These are phyloP conservation scores for Enteromius argenteus DNA, from an alignment of 2,797 vertebrate species.

Conservation along the genomic window DNA sequence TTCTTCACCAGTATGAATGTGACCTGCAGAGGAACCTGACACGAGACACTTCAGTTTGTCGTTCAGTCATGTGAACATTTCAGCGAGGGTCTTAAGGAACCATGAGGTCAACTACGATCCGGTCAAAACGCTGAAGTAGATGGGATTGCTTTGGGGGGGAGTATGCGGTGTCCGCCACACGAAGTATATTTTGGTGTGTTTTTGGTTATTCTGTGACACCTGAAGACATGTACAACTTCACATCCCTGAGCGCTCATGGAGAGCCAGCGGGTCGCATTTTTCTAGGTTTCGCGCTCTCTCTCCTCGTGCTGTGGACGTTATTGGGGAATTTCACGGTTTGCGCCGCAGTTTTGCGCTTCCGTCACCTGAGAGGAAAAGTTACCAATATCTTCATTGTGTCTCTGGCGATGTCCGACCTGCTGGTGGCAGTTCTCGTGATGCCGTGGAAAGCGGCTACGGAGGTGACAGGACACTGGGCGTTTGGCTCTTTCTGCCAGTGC, in stretches of 20 bases:
- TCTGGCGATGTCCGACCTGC: conserved; percentile 82
- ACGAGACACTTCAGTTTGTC: neutral
- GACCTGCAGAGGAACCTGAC: conserved; percentile 3
- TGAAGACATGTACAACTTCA: conserved; percentile 41
- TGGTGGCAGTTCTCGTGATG: conserved; percentile 78
- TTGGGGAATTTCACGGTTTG: conserved; percentile 89
- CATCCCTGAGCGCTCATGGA: neutral
- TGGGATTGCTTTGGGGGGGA: neutral
- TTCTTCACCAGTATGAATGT: neutral
- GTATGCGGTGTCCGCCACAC: neutral
- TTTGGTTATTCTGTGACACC: neutral
- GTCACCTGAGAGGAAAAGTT: conserved; percentile 85
- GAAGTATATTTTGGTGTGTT: neutral
- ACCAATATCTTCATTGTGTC: conserved; percentile 91
- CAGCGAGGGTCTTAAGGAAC: neutral
- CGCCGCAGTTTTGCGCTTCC: conserved; percentile 82
- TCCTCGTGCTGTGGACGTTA: conserved; percentile 89
- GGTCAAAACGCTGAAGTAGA: neutral
- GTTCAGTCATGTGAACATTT: conserved; percentile 1
- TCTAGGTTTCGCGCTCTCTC: conserved; percentile 80
- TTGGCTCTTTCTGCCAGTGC: conserved; percentile 81
- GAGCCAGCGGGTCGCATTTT: conserved; percentile 60
- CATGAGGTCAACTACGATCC: neutral
- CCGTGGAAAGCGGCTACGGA: conserved; percentile 74
- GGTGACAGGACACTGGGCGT: conserved; percentile 76